These are phyloP conservation scores for Metallyticus violacea DNA, from an alignment of 2,888 invertebrate genomes.

Conservation along the genomic window DNA sequence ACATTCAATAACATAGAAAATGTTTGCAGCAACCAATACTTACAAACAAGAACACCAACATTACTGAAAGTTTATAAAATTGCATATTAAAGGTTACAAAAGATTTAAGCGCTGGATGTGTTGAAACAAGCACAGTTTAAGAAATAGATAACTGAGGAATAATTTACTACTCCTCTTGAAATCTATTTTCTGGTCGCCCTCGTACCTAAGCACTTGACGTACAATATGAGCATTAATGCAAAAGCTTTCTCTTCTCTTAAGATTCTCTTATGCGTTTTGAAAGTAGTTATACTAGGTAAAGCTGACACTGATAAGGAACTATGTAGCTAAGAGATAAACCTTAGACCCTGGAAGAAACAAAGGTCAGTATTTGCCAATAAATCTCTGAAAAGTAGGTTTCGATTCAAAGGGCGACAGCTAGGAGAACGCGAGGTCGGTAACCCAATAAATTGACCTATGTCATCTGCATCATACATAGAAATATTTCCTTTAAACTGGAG, in stretches of 20 bases:
- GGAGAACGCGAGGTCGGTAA: background rate
- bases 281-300: background rate
- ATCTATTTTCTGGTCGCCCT: too few relatives aligned
- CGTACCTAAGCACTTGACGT: too few relatives aligned
- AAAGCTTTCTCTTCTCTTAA: background rate
- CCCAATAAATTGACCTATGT: background rate
- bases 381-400: background rate
- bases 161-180: too few relatives aligned
- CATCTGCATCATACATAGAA: background rate
- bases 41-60: too few relatives aligned
- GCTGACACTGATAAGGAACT: background rate
- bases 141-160: too few relatives aligned
- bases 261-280: background rate
- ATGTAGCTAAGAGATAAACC: background rate
- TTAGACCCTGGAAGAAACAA: background rate
- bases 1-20: too few relatives aligned
- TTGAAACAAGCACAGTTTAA: too few relatives aligned
- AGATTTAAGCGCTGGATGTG: too few relatives aligned
- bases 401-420: background rate
- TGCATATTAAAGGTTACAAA: too few relatives aligned
- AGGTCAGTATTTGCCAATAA: background rate
- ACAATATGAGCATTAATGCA: background rate
- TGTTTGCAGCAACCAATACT: too few relatives aligned
- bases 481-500: too few relatives aligned
- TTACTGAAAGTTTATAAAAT: too few relatives aligned